A percentile compares a stretch with the other conserved stretches of the same genome.
These are phyloP conservation scores for Stichopus horrens DNA, from an alignment of 53 echinoderm and acorn worm genomes.

Conservation along the genomic window DNA sequence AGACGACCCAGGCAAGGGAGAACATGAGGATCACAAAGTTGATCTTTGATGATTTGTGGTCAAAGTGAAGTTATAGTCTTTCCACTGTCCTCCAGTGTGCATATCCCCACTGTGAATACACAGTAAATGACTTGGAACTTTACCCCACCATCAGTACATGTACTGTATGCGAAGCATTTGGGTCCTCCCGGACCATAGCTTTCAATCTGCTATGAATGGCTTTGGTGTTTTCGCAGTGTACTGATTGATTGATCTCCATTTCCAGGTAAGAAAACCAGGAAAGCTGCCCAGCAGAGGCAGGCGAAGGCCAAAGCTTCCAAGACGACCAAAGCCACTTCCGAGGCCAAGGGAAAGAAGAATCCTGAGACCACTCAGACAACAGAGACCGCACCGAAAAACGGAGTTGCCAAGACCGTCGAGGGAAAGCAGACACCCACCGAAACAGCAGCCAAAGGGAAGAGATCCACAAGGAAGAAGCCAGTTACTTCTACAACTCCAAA, in stretches of 20 bases:
- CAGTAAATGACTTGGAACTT: too few species aligned
- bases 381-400: conserved; percentile 28
- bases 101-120: too few species aligned
- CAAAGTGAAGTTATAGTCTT: too few species aligned
- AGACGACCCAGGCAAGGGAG: too few species aligned
- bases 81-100: too few species aligned
- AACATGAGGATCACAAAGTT: too few species aligned
- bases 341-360: conserved; percentile 33
- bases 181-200: neutral
- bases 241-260: neutral
- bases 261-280: conserved; percentile 41
- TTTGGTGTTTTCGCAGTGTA: neutral
- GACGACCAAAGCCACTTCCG: conserved; percentile 31
- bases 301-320: conserved; percentile 55
- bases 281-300: conserved; percentile 57
- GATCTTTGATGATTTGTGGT: too few species aligned
- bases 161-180: too few species aligned
- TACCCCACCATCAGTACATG: too few species aligned
- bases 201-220: neutral
- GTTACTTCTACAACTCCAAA: conserved; percentile 14
- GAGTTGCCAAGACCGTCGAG: conserved; percentile 21
- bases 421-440: conserved; percentile 37
- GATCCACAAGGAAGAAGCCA: conserved; percentile 21
- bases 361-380: conserved; percentile 14
- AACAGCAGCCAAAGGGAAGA: conserved; percentile 27